A percentile compares a stretch with the other conserved stretches of the same genome.
Conservation (phyloP, 2,113 vertebrate species). For the Fregata magnificens region DNA sequence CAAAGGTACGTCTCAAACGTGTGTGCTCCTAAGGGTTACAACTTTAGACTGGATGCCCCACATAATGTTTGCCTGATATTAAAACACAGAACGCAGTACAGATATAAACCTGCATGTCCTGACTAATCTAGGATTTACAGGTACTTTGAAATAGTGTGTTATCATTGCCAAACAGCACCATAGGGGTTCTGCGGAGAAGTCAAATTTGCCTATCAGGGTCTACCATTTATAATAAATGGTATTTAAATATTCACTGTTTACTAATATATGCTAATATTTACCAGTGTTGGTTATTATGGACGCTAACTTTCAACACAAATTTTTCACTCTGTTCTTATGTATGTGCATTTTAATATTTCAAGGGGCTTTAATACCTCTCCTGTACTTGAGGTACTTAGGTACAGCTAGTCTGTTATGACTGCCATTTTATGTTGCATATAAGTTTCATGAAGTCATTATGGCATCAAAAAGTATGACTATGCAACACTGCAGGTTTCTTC, state of each 20-base stretch:
- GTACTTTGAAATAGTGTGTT: accelerated
- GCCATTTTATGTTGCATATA: neutral
- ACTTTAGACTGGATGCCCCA: neutral
- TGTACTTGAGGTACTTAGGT: neutral
- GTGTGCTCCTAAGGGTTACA: neutral
- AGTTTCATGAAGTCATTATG: neutral
- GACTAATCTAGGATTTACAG: neutral
- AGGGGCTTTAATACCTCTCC: neutral
- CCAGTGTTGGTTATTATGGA: neutral
- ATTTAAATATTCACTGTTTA: neutral
- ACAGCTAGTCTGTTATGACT: neutral
- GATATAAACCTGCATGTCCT: neutral
- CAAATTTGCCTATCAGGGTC: neutral
- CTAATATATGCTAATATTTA: neutral
- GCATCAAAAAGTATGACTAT: neutral
- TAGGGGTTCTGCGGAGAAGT: neutral
- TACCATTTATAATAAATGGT: neutral
- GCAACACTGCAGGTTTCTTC: neutral
- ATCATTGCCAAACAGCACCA: neutral
- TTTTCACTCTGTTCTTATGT: neutral
- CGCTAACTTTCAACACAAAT: neutral
- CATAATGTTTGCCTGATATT: neutral
- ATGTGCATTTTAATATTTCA: neutral
- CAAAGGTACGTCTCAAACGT: accelerated
- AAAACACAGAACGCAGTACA: neutral